phyloP scores from a whole-genome alignment of 2,888 invertebrate species.

The Idaea straminata region DNA sequence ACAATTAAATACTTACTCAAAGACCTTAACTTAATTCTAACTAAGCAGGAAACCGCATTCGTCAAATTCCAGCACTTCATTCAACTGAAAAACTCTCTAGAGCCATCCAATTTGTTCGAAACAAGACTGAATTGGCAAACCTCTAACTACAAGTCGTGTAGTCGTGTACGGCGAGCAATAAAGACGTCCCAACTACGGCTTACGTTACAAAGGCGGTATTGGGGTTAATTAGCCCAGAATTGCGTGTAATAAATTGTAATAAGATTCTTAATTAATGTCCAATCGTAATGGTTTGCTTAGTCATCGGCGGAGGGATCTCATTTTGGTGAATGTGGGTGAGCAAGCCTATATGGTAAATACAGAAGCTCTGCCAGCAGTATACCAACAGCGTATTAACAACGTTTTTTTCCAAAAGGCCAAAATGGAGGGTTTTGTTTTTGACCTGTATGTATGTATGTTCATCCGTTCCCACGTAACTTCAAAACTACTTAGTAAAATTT shows the following conservation, averaged over 20 bases:
- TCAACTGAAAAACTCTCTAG: conserved; percentile 7
- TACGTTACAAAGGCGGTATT: conserved; percentile 32
- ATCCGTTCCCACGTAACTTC: no score
- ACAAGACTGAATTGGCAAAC: conserved; percentile 3
- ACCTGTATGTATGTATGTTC: no score
- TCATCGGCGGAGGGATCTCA: conserved; percentile 26
- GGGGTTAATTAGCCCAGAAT: conserved; percentile 48
- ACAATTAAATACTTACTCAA: no score
- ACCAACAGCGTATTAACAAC: no score
- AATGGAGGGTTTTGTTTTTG: no score
- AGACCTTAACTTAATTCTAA: background rate
- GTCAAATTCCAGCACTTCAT: conserved; percentile 5
- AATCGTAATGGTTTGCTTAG: conserved; percentile 29
- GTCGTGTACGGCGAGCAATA: conserved; percentile 20
- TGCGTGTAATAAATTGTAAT: conserved; percentile 46
- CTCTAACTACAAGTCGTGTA: conserved; percentile 9
- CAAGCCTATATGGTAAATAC: background rate
- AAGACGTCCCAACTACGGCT: conserved; percentile 27
- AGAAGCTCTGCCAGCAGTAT: background rate
- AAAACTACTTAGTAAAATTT: no score
- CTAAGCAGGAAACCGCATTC: background rate
- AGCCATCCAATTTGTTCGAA: conserved; percentile 3
- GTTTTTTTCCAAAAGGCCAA: no score
- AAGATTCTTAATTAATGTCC: conserved; percentile 36
- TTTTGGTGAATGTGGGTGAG: conserved; percentile 14